Conservation (phyloP, 2,113 vertebrate species). For the Arvicanthis niloticus region DNA sequence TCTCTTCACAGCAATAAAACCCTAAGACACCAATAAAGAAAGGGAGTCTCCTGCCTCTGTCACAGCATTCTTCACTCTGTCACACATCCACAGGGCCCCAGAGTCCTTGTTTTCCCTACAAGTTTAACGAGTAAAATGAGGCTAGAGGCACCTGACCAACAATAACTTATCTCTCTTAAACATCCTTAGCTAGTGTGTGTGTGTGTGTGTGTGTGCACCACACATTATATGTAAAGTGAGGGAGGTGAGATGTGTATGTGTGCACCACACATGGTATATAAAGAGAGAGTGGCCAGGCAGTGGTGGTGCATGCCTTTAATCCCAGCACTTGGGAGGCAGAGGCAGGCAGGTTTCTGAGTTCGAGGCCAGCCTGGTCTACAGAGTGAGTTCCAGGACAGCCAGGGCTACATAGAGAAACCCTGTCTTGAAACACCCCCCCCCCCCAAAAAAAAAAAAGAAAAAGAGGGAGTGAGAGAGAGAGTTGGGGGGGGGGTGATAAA, state of each 20-base stretch:
- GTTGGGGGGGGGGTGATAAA: neutral
- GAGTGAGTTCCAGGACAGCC: too few species aligned
- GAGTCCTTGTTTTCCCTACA: neutral
- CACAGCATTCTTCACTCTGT: neutral
- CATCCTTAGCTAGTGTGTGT: conserved; percentile 15
- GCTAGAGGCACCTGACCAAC: conserved; percentile 8
- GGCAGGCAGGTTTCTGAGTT: too few species aligned
- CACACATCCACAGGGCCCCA: neutral
- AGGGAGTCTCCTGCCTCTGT: neutral
- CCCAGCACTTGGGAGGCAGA: too few species aligned
- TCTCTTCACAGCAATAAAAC: neutral
- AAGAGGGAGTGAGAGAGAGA: neutral
- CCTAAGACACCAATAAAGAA: conserved; percentile 5
- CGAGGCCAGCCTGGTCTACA: too few species aligned
- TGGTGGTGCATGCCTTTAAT: too few species aligned
- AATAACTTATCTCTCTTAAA: neutral
- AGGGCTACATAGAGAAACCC: too few species aligned
- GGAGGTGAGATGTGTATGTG: neutral
- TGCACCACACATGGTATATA: too few species aligned
- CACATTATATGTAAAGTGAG: neutral
- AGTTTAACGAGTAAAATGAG: conserved; percentile 5
- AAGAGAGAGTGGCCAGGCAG: too few species aligned
- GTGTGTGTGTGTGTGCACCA: neutral
- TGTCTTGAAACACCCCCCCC: too few species aligned
- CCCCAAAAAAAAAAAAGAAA: too few species aligned